Base-by-base conservation (phyloP, 1,140 invertebrate species). In the Bursaphelenchus mucronatus region DNA sequence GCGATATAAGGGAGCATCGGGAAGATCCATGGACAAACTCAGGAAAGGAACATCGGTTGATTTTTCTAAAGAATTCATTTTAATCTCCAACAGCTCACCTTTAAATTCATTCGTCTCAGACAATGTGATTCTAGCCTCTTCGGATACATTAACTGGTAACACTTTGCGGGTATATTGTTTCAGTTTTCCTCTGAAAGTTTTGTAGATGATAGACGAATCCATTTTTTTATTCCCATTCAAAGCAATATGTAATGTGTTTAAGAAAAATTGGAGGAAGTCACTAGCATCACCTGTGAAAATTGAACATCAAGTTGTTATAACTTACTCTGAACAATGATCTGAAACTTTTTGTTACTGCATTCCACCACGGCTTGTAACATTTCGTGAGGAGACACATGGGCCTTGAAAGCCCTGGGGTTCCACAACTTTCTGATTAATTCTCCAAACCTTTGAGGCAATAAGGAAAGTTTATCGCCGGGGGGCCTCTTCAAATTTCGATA, bases 391-490 rank as follows among this genome's bases (percentile, higher is more conserved):
- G 93, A 97, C 1, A 99, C 96, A 81, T 99, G 96, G 5, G 94
- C 91, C 85, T 98, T 98, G 80, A 99, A 99, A 81, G 97, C 97
- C 63, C 92, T 84, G 0, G 94, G 94, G 84, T 99, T 99, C 96
- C 96, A 99, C 69, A 99, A 84, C 83, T 99, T 99, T 5, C 96
- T 83, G 82, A 98, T 88, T 8, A 99, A 84, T 82, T 99, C 96
- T 3, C 95, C 96, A 84, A 97, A 98, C 58, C 96, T 85, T 82
- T 96, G 92, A 0, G 95, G 91, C 21, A 98, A 81, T n/a, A 94
- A 84, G 46, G 46, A 61, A 13, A 87, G 87, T 7, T 89, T 92
- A 81, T 94, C 91, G 0, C 94, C 94, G 0, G 94, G 92, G 19
- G 92, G 92, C 52, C 92, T 83, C 80, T 90, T 92, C 3, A 97